Evolutionary conservation across 2,888 invertebrate species (phyloP), one percentile per base, ranked within the genome.

Genomic region (Idaea straminata): DNA sequence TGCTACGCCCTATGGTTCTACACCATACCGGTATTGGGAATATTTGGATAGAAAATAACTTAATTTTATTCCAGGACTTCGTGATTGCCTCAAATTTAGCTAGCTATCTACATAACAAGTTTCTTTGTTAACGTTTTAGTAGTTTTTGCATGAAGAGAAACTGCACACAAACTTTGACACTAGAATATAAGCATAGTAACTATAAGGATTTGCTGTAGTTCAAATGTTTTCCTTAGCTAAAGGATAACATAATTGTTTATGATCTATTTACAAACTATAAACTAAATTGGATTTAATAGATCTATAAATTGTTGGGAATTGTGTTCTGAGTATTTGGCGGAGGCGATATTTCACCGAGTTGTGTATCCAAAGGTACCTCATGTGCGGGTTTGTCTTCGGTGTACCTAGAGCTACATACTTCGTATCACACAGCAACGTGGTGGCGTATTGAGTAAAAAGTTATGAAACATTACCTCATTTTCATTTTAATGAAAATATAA

Each of bases 401-500:
- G 47, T 6, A 10, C 10, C 47, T 13, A 47, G 25, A 25, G 25
- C 25, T 25, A 25, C 25, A 25, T 25, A 25, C 57, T 5, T n/a
- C 58, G 58, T n/a, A 2, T n/a, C 58, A 58, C 15, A 15, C 58
- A 6, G 58, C 5, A 58, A 15, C n/a, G 59, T 7, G 59, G 59
- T 15, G 58, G 34, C 25, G 16, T 10, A 59, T 59, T 61, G 72
- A 64, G 68, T 75, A 78, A 81, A 73, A 76, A 79, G 80, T 84
- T 83, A 83, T 81, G 83, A 86, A 85, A 82, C 82, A 86, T 86
- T 84, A 86, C 80, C 87, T 87, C 85, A 90, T 91, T 89, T 90
- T 88, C 82, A 89, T 89, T 91, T 87, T 89, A 88, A 92, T 91
- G 89, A 91, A 91, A 92, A 91, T 91, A 90, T 90, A 81, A 90